A percentile compares a stretch with the other conserved stretches of the same genome.
phyloP scores from a whole-genome alignment of 2,113 vertebrate species.

The Formicarius rufipectus region DNA sequence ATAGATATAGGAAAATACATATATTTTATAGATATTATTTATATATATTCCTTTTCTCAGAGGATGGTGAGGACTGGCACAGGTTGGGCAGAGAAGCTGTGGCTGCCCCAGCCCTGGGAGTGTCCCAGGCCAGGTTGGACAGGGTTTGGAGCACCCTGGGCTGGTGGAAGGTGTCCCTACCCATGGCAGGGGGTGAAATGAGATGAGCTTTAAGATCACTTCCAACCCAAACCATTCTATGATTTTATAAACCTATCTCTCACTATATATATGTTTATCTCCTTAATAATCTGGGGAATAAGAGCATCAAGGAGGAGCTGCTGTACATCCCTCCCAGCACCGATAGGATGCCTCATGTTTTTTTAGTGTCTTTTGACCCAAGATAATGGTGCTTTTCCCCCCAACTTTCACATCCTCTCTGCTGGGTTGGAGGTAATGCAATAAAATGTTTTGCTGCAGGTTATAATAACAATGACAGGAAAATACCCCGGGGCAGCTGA shows the following conservation, averaged over 20 bases:
- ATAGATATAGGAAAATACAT: neutral
- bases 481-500: neutral
- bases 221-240: neutral
- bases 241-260: neutral
- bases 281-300: neutral
- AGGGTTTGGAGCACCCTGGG: neutral
- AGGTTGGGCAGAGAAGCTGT: neutral
- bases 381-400: accelerated
- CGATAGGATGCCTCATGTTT: accelerated
- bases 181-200: neutral
- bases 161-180: neutral
- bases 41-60: neutral
- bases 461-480: neutral
- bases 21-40: neutral
- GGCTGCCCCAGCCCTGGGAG: neutral
- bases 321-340: accelerated
- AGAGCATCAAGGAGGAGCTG: neutral
- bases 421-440: neutral
- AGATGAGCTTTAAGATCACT: neutral
- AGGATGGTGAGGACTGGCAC: neutral
- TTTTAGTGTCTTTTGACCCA: neutral
- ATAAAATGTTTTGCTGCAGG: accelerated
- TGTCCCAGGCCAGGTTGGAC: neutral
- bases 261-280: neutral
- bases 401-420: neutral